Evolutionary conservation across 2,113 vertebrate genomes (phyloP), one percentile per base, ranked within the genome.

Genomic region (Orycteropus afer): DNA sequence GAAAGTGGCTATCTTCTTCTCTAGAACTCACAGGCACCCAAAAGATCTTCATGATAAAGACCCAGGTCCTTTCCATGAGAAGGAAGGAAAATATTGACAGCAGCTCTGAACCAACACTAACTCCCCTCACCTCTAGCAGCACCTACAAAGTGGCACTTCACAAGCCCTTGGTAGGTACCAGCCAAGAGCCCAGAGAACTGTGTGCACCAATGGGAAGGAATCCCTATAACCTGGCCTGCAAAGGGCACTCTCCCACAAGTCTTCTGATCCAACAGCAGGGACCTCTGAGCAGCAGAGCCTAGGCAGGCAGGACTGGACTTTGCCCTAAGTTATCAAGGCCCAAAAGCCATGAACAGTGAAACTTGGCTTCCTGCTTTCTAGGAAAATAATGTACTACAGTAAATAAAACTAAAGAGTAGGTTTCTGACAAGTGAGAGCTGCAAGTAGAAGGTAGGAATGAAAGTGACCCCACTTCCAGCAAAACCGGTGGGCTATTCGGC

Each of bases 261-360:
- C 61, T 37, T 32, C 57, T 37, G 74, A 18, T 42, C 2, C 67
- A 51, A 29, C 32, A 27, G 7, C 29, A n/a, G 84, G 40, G 76
- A 51, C 1, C 14, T 29, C 53, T 1, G 7, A 18, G n/a, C 53
- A 51, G 49, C 22, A 89, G 12, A 69, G 32, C 7, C 47, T 61
- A 47, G 47, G n/a, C 25, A 65, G 71, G 40, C 55, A 34, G 61
- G 63, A 20, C 22, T 25, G 67, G 29, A 42, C 37, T 45, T n/a
- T 29, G 79, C 29, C 45, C 85, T 34, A 15, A 55, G 20, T 25
- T 22, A 4, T 12, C 14, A 13, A 14, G 23, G 61, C 15, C 82
- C 65, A 49, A 0, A 1, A n/a, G 1, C 11, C 9, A 49, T 23
- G 20, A 18, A 82, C 25, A n/a, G 34, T 7, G 0, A 57, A 79